Percentiles rank a stretch among this genome's conserved stretches.
These are phyloP conservation scores for Andricus quercusramuli DNA, from an alignment of 2,888 invertebrate species.

Conservation along the genomic window DNA sequence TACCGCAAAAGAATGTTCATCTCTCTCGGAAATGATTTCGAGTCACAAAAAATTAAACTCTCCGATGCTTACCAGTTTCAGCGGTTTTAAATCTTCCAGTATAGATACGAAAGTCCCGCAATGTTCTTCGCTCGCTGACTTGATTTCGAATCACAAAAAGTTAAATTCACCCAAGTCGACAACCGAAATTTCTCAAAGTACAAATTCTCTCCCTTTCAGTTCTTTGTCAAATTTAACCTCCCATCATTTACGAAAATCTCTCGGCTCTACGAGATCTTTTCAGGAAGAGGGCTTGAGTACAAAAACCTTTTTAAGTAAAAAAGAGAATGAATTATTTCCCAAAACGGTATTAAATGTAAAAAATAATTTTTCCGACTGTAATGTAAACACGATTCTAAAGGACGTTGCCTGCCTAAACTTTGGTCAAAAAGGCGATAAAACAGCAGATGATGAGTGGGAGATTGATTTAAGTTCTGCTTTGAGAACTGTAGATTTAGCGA, in stretches of 20 bases:
- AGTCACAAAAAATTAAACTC: not conserved
- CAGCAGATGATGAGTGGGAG: slow-evolving; percentile 61
- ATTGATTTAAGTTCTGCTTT: slow-evolving; percentile 79
- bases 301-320: not conserved
- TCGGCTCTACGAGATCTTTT: not conserved
- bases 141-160: slow-evolving; percentile 40
- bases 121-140: slow-evolving; percentile 45
- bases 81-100: not conserved
- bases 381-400: not conserved
- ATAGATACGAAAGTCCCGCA: not conserved
- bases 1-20: not conserved
- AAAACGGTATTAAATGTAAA: slow-evolving; percentile 10
- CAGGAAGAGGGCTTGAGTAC: not conserved
- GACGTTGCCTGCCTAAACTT: slow-evolving; percentile 20
- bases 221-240: slow-evolving; percentile 71
- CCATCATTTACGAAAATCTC: slow-evolving; percentile 64
- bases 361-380: slow-evolving; percentile 28
- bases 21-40: not conserved
- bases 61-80: not conserved
- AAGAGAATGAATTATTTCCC: not conserved
- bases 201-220: slow-evolving; percentile 58
- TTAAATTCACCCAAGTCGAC: slow-evolving; percentile 11
- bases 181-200: slow-evolving; percentile 30
- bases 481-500: not conserved
- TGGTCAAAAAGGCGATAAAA: slow-evolving; percentile 46